Evolutionary conservation across 2,113 vertebrate genomes (phyloP), one percentile per base, ranked within the genome.

Genomic region (Ceyx melanurus): DNA sequence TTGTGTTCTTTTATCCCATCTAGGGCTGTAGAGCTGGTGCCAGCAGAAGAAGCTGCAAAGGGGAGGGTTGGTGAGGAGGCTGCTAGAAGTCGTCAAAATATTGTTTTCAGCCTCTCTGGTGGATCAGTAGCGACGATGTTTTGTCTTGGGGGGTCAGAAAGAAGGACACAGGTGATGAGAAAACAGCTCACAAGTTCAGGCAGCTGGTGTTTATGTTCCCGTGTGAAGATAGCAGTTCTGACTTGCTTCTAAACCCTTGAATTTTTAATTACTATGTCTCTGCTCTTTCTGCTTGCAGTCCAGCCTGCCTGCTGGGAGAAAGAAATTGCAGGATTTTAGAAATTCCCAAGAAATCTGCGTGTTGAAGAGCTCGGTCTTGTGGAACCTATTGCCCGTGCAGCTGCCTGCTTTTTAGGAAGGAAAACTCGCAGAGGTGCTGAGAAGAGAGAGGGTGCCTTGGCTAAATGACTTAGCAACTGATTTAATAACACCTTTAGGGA

Each of bases 121-220:
- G 10, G 37, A 11, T n/a, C 35, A 12, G 33, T 33, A 33, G 9
- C 6, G 4, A 17, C 56, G n/a, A 5, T 80, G 21, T 73, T 81
- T 40, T 70, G 61, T 68, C 35, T 70, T 70, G 26, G 45, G 62
- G 25, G 53, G 1, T 42, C 15, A 3, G 37, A 51, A 66, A n/a
- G 57, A 72, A n/a, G 68, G 73, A 13, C 5, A 0, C 33, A 15
- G 56, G 4, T 2, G 9, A 9, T 25, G 51, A 26, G 67, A 57
- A 51, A 79, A 76, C 8, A 1, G 17, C 82, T 51, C 6, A 8
- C 82, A 68, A 68, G 73, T 60, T 60, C n/a, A 88, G 79, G 77
- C 95, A 93, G 84, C 85, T 94, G 90, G 73, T 79, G 28, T 96
- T 89, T 95, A 25, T 86, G 90, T 46, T 91, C 7, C 14, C 94